A percentile compares a stretch with the other conserved stretches of the same genome.
Conservation (phyloP, 1,140 invertebrate genomes). For the Lineus longissimus region DNA sequence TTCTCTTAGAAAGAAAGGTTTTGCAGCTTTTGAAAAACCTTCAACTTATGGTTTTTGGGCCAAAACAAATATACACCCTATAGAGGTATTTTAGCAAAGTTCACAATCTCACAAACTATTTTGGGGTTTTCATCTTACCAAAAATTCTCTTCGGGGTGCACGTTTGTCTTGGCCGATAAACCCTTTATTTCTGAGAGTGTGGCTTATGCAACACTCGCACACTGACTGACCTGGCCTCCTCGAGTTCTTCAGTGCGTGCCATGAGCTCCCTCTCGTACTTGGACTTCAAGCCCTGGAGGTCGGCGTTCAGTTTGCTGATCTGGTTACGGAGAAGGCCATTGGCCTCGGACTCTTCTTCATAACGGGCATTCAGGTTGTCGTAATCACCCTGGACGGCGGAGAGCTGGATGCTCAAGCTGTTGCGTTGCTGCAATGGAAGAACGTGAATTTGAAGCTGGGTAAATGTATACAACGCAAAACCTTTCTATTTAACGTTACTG, state of each 20-base stretch:
- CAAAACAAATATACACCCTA: no score
- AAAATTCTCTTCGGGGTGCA: no score
- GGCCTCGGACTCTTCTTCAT: slow-evolving; percentile 50
- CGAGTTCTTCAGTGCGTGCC: slow-evolving; percentile 48
- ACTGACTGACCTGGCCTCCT: slow-evolving; percentile 49
- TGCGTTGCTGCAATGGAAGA: slow-evolving; percentile 40
- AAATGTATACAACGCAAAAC: background rate
- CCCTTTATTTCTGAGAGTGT: no score
- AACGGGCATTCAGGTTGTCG: slow-evolving; percentile 48
- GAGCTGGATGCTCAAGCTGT: slow-evolving; percentile 46
- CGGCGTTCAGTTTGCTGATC: slow-evolving; percentile 42
- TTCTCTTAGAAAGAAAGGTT: no score
- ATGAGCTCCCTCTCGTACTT: slow-evolving; percentile 51
- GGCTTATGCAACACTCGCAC: no score
- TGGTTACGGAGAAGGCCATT: slow-evolving; percentile 36
- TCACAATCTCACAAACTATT: no score
- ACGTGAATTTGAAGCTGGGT: background rate
- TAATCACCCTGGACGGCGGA: slow-evolving; percentile 48
- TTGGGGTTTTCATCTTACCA: no score
- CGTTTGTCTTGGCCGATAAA: no score
- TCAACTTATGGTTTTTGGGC: no score
- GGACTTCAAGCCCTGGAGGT: slow-evolving; percentile 43
- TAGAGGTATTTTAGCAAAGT: no score
- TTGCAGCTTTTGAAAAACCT: no score
- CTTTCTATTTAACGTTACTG: no score